Base-by-base conservation (phyloP, 2,113 vertebrate genomes). In the Capreolus pygargus region DNA sequence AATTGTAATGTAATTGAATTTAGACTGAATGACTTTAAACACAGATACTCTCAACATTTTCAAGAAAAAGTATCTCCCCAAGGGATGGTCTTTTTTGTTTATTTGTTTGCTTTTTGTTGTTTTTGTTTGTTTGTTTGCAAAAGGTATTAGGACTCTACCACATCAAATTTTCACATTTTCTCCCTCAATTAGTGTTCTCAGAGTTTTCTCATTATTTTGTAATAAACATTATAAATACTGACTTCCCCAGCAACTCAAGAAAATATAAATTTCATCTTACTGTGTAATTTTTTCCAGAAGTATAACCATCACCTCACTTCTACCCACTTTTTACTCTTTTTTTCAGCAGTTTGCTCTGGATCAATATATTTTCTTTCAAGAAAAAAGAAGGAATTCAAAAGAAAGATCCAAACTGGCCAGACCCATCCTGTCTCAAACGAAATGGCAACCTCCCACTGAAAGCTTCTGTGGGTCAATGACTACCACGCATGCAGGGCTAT, bases 201-300 rank as follows among this genome's bases (percentile, higher is more conserved):
- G 15, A 64, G 25, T 57, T 84, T 84, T 91, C 47, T 57, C 43
- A 91, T 70, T 97, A 93, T 83, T 43, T 25, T 86, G 2, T 54
- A 91, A 54, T 36, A 89, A 84, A 55, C 15, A 55, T 52, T 52
- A 88, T 1, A 83, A 61, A 91, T 47, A 55, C 2, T 87, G 50
- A 97, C 45, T 61, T 70, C 86, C 21, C 21, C 19, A 50, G 67
- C 39, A 90, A 93, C 30, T 83, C 70, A 39, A 86, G 55, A 85
- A 95, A 96, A 58, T 14, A 64, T 58, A 79, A 88, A 91, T 67
- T 93, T 81, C 27, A 84, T 79, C 43, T 92, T 86, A 57, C 64
- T 79, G 43, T 86, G 7, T 76, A 36, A 47, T 84, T 25, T 97
- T 95, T 81, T 93, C 45, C 19, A 28, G 78, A 83, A 89, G 33